A percentile compares a stretch with the other conserved stretches of the same genome.
These are phyloP conservation scores for Heteractis magnifica DNA, from an alignment of 92 coral and sea anemone genomes.

Conservation along the genomic window DNA sequence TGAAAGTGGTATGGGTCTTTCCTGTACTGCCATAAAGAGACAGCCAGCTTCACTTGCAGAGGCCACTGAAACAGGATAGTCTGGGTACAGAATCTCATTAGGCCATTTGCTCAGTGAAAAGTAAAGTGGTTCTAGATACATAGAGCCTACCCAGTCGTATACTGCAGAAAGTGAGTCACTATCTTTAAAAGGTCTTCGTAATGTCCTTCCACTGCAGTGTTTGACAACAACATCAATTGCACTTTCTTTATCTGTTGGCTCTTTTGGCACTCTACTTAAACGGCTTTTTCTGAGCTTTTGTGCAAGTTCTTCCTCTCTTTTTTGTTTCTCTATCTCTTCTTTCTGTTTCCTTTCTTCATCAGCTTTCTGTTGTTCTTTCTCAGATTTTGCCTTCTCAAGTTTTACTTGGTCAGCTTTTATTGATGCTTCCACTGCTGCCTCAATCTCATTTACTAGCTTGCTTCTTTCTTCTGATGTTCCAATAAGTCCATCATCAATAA, in stretches of 20 bases:
- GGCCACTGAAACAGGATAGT: constrained; percentile 12
- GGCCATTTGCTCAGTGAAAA: neutral
- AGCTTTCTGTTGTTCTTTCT: constrained; percentile 8
- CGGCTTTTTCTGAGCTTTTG: constrained; percentile 16
- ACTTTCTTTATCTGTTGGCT: constrained; percentile 8
- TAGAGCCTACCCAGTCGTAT: constrained; percentile 50
- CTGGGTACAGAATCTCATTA: constrained; percentile 17
- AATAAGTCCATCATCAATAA: constrained; percentile 37
- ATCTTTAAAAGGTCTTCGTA: constrained; percentile 25
- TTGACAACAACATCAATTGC: constrained; percentile 16
- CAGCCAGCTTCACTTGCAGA: no score
- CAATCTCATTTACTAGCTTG: constrained; percentile 3
- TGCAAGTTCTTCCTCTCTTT: constrained; percentile 23
- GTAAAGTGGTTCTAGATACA: constrained; percentile 16
- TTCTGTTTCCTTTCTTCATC: no score
- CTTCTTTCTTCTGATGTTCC: constrained; percentile 47
- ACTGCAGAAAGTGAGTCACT: constrained; percentile 9
- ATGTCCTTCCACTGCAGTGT: constrained; percentile 5
- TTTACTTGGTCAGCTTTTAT: constrained; percentile 35
- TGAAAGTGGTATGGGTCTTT: constrained; percentile 1
- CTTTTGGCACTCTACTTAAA: constrained; percentile 18
- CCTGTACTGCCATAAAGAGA: constrained; percentile 9
- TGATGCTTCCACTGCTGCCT: constrained; percentile 13
- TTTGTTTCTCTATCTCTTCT: no score
- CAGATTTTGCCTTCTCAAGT: neutral